Percentiles rank a stretch among this genome's conserved stretches.
These are phyloP conservation scores for Malurus alboscapulatus DNA, from an alignment of 2,113 vertebrate species.

Conservation along the genomic window DNA sequence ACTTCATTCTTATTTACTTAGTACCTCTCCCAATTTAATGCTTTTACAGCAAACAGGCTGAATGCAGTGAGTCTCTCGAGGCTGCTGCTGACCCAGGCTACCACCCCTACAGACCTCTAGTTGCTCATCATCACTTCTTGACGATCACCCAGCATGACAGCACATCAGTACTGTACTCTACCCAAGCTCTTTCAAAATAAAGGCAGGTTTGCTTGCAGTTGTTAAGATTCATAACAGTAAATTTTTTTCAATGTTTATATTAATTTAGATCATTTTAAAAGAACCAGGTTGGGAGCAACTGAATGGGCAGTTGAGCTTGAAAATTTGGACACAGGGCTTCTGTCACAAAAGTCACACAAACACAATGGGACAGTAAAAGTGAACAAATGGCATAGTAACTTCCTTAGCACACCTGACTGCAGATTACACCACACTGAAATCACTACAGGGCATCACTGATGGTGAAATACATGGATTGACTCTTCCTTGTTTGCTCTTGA, in stretches of 20 bases:
- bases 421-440: not conserved
- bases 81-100: not conserved
- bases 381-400: not conserved
- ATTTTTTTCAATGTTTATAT: not conserved
- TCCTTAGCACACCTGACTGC: not conserved
- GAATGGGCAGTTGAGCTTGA: not conserved
- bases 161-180: not conserved
- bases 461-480: not conserved
- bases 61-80: not conserved
- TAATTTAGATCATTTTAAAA: not conserved
- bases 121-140: not conserved
- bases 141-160: not conserved
- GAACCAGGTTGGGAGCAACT: not conserved
- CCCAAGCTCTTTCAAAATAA: not conserved
- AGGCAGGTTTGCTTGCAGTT: not conserved
- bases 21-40: not conserved
- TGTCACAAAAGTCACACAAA: not conserved
- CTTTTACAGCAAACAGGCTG: not conserved
- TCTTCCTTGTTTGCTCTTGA: not conserved
- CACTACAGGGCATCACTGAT: not conserved
- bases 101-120: not conserved
- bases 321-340: not conserved
- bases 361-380: not conserved
- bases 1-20: not conserved
- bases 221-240: not conserved